Evolutionary conservation across 2,113 vertebrate genomes (phyloP).

Genomic region (Myodes glareolus): DNA sequence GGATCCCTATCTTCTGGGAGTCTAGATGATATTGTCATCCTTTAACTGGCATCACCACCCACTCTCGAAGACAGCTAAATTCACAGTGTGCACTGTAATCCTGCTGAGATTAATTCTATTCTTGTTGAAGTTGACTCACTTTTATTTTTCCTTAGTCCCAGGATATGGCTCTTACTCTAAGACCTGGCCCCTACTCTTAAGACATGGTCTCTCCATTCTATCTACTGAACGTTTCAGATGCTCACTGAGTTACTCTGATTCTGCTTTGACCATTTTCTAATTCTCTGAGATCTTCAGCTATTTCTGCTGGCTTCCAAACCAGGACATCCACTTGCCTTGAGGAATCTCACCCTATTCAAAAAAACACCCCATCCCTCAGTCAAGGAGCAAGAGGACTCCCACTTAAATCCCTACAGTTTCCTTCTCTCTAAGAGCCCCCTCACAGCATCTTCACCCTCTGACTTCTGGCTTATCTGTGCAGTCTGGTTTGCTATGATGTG

Average conservation of each 20-base stretch:
- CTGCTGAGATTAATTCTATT: background rate
- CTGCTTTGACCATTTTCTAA: background rate
- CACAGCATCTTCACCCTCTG: background rate
- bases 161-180: background rate
- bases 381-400: background rate
- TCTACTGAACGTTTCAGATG: background rate
- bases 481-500: background rate
- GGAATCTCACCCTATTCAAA: background rate
- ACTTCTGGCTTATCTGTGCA: background rate
- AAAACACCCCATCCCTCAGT: background rate
- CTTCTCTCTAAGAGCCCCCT: background rate
- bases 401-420: background rate
- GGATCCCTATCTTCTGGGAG: background rate
- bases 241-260: background rate
- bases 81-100: background rate
- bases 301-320: background rate
- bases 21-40: background rate
- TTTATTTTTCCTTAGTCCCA: background rate
- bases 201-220: background rate
- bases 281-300: background rate
- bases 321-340: background rate
- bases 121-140: background rate
- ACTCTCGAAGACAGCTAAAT: background rate
- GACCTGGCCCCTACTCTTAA: background rate
- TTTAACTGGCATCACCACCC: background rate